These are phyloP conservation scores for Holacanthella duospinosa DNA, from an alignment of 2,888 invertebrate genomes.

Conservation along the genomic window DNA sequence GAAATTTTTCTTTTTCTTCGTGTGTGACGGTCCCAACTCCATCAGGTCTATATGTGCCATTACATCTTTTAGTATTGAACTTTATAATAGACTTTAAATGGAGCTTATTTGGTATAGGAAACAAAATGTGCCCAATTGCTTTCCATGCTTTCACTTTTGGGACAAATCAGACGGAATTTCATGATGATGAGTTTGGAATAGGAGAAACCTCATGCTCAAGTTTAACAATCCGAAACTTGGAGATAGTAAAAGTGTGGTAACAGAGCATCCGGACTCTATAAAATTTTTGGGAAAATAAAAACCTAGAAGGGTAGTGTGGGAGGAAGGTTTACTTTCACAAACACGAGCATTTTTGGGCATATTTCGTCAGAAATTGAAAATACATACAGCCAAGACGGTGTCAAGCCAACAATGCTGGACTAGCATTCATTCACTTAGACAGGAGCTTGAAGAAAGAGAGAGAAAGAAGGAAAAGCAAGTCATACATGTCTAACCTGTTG, in stretches of 20 bases:
- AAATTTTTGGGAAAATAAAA: too few species aligned
- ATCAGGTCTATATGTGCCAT: slow-evolving; percentile 65
- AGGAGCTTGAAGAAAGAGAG: slow-evolving; percentile 16
- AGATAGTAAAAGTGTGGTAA: too few species aligned
- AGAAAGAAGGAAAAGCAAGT: slow-evolving; percentile 10
- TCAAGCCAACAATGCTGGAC: slow-evolving; percentile 14
- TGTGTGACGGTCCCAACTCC: slow-evolving; percentile 97
- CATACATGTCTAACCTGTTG: slow-evolving; percentile 63
- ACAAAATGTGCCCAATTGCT: slow-evolving; percentile 10
- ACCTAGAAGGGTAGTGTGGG: too few species aligned
- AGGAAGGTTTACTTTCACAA: too few species aligned
- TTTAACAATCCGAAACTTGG: too few species aligned
- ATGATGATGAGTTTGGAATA: too few species aligned
- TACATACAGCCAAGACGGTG: slow-evolving; percentile 14
- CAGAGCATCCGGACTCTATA: too few species aligned
- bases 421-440: slow-evolving; percentile 23
- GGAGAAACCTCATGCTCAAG: too few species aligned
- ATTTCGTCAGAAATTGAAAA: slow-evolving; percentile 6
- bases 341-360: slow-evolving; percentile 6
- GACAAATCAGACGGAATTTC: too few species aligned
- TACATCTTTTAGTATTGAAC: not conserved
- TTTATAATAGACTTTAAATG: not conserved
- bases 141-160: not conserved
- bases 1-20: slow-evolving; percentile 95
- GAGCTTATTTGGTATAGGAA: not conserved